Base-by-base conservation (phyloP, 2,888 invertebrate species). In the Leucozona laternaria region DNA sequence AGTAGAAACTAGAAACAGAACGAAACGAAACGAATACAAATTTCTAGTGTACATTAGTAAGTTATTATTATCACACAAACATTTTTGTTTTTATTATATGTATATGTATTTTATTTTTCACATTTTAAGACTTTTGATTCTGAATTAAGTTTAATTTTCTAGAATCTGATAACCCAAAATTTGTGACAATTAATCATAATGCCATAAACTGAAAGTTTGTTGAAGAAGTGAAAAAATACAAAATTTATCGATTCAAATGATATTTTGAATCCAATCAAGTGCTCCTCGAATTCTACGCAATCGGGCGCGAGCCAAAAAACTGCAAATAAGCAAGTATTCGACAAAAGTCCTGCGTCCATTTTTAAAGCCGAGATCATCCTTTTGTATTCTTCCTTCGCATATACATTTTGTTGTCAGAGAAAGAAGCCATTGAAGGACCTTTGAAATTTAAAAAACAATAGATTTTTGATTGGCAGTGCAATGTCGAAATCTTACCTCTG, bases 361-460 rank as follows among this genome's bases (percentile, higher is more conserved):
- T 37, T 88, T 90, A 73, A 89, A 89, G 25, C 87, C 80, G 31
- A 88, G 55, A n/a, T 83, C 85, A 45, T 82, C 88, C 31, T 58
- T 81, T 55, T 57, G 68, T 45, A 66, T 89, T 28, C 93, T 93
- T 64, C 94, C 94, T 90, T 96, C 95, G 89, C 95, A 96, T 81
- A 96, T 93, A 17, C 96, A 94, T 93, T 96, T 96, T 10, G 96
- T 96, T 1, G 96, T 95, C 37, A 96, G 92, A 81, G 95, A 95
- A 87, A 96, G 92, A 40, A 96, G 93, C 96, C 96, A 96, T 89
- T 96, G 95, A 72, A 96, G 93, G 78, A 96, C 94, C 95, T 96
- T 88, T 7, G 68, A 45, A 53, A 50, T 6, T 13, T 1, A 43
- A 22, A 1, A 22, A 22, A 77, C 28, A 28, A 15, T 48, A 79